A percentile compares a stretch with the other conserved stretches of the same genome.
phyloP scores from a whole-genome alignment of 1,140 invertebrate genomes.

The Drosophila pectinifera region DNA sequence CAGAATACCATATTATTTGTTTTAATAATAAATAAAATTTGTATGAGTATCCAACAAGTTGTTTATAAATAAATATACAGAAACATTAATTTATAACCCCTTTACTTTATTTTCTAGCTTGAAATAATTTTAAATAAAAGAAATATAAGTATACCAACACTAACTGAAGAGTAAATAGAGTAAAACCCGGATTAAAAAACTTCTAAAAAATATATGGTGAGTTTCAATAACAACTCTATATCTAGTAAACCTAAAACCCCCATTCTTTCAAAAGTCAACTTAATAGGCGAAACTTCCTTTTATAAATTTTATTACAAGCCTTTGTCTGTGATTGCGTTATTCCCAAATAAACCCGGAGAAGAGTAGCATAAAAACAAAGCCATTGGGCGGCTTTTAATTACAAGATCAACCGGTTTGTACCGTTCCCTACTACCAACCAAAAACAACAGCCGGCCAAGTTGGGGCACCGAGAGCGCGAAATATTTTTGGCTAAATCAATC shows the following conservation, averaged over 20 bases:
- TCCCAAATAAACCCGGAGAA: constrained; percentile 2
- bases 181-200: not conserved
- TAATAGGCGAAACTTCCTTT: constrained; percentile 6
- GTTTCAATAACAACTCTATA: not conserved
- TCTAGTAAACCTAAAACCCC: not conserved
- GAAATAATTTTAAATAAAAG: too few relatives aligned
- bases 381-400: constrained; percentile 59
- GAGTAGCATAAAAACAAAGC: constrained; percentile 29
- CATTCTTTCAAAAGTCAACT: not conserved
- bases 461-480: constrained; percentile 42
- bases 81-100: not conserved
- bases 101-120: not conserved
- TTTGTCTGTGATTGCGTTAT: constrained; percentile 24
- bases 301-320: constrained; percentile 10
- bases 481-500: constrained; percentile 58
- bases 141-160: not conserved
- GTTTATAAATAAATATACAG: too few relatives aligned
- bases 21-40: too few relatives aligned
- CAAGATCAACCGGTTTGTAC: constrained; percentile 69
- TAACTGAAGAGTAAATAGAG: not conserved
- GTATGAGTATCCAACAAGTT: too few relatives aligned
- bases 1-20: too few relatives aligned
- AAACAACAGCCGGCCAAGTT: constrained; percentile 40
- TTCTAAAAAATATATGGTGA: not conserved
- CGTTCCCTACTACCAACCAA: constrained; percentile 29